Percentiles rank a stretch among this genome's conserved stretches.
phyloP scores from a whole-genome alignment of 2,888 invertebrate genomes.

The Drosophila setosimentum region DNA sequence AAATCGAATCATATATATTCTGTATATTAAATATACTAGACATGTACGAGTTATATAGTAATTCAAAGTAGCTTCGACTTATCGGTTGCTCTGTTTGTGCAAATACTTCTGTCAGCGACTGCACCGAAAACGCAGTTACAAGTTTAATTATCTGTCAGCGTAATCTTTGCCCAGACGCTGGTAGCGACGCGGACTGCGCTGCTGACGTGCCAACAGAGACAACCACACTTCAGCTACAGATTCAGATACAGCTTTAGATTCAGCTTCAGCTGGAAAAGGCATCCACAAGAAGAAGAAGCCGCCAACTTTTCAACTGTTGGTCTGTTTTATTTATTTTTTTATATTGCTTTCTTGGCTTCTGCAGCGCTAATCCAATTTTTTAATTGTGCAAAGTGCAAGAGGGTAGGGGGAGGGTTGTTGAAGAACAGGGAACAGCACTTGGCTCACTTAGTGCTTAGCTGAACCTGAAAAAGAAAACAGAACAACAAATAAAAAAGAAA shows the following conservation, averaged over 20 bases:
- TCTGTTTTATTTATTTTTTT: slow-evolving; percentile 10
- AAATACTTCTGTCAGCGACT: slow-evolving; percentile 49
- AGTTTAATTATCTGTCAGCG: slow-evolving; percentile 79
- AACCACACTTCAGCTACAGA: slow-evolving; percentile 62
- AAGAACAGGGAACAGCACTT: slow-evolving; percentile 68
- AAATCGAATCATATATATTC: not conserved
- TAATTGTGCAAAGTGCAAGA: slow-evolving; percentile 59
- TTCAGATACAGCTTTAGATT: slow-evolving; percentile 52
- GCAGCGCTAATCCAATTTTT: slow-evolving; percentile 75
- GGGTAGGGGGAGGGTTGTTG: slow-evolving; percentile 1
- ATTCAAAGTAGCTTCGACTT: not conserved
- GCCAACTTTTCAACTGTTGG: slow-evolving; percentile 43
- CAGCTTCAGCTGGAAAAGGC: slow-evolving; percentile 22
- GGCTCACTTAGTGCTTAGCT: slow-evolving; percentile 47
- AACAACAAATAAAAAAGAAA: not conserved
- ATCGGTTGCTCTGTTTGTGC: slow-evolving; percentile 9
- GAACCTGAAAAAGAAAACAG: slow-evolving; percentile 11
- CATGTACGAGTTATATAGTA: not conserved
- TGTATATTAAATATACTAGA: not conserved
- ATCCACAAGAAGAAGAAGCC: slow-evolving; percentile 19
- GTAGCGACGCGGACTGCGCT: slow-evolving; percentile 39
- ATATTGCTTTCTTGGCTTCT: slow-evolving; percentile 47
- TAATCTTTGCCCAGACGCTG: slow-evolving; percentile 69
- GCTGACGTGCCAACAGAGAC: slow-evolving; percentile 71
- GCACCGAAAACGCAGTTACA: slow-evolving; percentile 69